Conservation (phyloP, 2,113 vertebrate genomes). For the Ceyx cyanopectus region DNA sequence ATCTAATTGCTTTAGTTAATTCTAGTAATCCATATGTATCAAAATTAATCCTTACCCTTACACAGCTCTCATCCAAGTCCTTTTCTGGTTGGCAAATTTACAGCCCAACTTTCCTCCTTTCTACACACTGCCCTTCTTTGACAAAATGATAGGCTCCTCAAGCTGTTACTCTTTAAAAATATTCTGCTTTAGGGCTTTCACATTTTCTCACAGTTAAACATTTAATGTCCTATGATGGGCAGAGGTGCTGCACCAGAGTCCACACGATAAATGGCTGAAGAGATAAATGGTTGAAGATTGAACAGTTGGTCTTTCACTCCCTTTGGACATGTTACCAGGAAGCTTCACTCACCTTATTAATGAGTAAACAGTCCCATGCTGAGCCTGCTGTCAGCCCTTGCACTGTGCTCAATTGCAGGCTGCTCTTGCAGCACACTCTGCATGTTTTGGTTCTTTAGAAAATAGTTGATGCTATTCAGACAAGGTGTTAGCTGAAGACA, state of each 20-base stretch:
- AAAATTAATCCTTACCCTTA: not conserved
- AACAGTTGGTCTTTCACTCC: not conserved
- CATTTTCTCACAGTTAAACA: not conserved
- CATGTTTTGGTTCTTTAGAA: not conserved
- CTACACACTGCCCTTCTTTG: not conserved
- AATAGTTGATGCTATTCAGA: not conserved
- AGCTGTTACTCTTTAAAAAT: not conserved
- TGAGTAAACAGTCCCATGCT: accelerated
- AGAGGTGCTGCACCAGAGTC: not conserved
- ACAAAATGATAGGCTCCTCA: not conserved
- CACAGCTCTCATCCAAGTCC: not conserved
- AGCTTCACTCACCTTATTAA: not conserved
- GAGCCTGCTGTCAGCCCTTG: not conserved
- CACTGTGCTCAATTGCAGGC: too few relatives aligned
- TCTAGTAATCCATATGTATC: not conserved
- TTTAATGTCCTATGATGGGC: not conserved
- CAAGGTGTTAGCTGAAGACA: not conserved
- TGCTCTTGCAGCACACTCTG: not conserved
- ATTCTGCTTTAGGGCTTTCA: not conserved
- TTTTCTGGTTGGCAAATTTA: not conserved
- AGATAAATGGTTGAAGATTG: not conserved
- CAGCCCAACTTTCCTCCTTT: not conserved
- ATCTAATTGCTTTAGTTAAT: not conserved
- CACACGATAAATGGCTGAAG: not conserved
- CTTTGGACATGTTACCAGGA: not conserved